phyloP scores from a whole-genome alignment of 2,888 invertebrate genomes.

The Eupithecia subfuscata region DNA sequence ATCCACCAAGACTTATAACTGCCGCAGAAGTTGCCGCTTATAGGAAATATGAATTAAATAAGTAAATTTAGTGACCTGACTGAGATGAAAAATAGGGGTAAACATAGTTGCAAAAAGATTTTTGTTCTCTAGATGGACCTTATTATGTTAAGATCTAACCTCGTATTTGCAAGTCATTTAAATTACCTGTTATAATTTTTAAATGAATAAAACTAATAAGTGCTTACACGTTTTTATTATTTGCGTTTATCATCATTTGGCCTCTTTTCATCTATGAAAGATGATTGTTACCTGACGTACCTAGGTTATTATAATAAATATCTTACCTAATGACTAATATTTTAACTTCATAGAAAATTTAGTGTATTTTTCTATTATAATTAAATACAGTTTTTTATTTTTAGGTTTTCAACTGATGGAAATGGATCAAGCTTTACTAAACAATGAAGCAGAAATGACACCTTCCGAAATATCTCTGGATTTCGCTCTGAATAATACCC shows the following conservation, averaged over 20 bases:
- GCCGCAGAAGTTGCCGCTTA: not conserved
- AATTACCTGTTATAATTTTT: not conserved
- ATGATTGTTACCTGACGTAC: not conserved
- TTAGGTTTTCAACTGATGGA: not conserved
- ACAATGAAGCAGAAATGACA: not conserved
- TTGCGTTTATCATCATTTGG: not conserved
- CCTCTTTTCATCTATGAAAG: not conserved
- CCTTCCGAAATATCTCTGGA: not conserved
- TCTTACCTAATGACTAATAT: not conserved
- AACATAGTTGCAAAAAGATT: not conserved
- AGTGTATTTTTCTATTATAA: not conserved
- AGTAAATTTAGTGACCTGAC: not conserved
- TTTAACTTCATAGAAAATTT: not conserved
- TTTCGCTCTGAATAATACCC: not conserved
- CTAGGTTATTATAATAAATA: not conserved
- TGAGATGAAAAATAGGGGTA: not conserved
- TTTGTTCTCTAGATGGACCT: not conserved
- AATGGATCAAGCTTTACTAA: not conserved
- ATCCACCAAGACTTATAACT: not conserved
- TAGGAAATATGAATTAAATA: too few relatives aligned
- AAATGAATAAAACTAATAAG: not conserved
- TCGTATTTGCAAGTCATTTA: not conserved
- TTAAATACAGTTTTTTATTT: not conserved
- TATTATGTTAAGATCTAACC: not conserved
- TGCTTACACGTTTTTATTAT: not conserved